Conservation (phyloP, 2,888 invertebrate species). For the Apodemia zela region DNA sequence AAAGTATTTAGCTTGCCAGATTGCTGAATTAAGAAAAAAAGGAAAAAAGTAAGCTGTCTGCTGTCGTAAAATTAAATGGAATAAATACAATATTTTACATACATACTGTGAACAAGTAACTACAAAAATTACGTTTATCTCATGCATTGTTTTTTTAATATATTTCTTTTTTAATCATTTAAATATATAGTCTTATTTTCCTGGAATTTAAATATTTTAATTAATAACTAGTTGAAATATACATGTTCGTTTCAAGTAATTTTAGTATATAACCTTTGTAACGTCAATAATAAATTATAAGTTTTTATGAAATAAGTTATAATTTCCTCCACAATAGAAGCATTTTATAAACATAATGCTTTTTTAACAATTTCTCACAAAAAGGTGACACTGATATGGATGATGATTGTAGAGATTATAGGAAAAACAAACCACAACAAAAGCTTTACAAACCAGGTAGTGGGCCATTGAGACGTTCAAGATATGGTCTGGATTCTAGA, state of each 20-base stretch:
- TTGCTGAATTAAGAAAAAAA: background rate
- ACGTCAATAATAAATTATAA: slow-evolving; percentile 39
- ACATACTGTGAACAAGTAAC: slow-evolving; percentile 13
- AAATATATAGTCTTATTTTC: background rate
- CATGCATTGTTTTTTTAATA: slow-evolving; percentile 12
- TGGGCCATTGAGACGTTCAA: slow-evolving; percentile 86
- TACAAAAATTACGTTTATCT: slow-evolving; percentile 7
- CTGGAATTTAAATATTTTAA: slow-evolving; percentile 12
- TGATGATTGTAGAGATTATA: slow-evolving; percentile 78
- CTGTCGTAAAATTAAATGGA: slow-evolving; percentile 9
- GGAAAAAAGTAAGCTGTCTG: background rate
- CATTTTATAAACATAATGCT: slow-evolving; percentile 39
- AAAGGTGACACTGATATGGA: slow-evolving; percentile 69
- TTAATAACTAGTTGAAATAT: slow-evolving; percentile 29
- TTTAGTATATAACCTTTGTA: slow-evolving; percentile 55
- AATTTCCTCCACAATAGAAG: slow-evolving; percentile 21
- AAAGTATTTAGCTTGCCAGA: background rate
- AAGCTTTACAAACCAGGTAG: slow-evolving; percentile 88
- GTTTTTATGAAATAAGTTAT: slow-evolving; percentile 20
- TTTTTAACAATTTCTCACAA: slow-evolving; percentile 43
- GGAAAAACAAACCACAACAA: slow-evolving; percentile 84
- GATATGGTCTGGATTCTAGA: slow-evolving; percentile 79
- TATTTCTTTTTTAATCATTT: slow-evolving; percentile 9
- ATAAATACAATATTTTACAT: slow-evolving; percentile 12
- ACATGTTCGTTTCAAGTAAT: slow-evolving; percentile 38